Evolutionary conservation across 2,797 vertebrate species (phyloP).

Genomic region (Danio aesculapii): DNA sequence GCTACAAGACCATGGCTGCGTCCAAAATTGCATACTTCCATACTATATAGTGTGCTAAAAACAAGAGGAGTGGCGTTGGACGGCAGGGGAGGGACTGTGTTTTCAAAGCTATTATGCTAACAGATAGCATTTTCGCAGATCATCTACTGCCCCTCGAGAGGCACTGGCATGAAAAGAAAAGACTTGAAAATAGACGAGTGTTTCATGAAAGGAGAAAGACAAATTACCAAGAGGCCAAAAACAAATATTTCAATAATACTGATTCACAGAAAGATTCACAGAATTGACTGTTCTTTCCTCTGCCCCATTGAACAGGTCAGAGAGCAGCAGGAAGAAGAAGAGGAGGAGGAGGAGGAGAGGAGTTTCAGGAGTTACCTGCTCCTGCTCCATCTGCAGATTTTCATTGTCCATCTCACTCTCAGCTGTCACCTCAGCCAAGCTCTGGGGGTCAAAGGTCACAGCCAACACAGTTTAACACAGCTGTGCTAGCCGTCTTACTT

Average conservation of each 20-base stretch:
- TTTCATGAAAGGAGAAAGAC: not conserved
- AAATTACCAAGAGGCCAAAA: not conserved
- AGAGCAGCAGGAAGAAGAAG: conserved; percentile 19
- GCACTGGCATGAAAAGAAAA: too few species aligned
- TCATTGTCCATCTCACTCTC: conserved; percentile 58
- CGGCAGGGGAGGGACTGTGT: too few species aligned
- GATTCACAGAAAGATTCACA: not conserved
- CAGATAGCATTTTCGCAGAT: too few species aligned
- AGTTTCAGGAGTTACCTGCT: conserved; percentile 61
- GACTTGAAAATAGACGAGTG: too few species aligned
- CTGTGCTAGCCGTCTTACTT: not conserved
- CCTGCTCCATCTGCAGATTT: conserved; percentile 60
- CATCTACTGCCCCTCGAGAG: too few species aligned
- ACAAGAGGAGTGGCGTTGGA: too few species aligned
- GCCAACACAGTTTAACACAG: conserved; percentile 36
- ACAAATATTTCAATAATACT: not conserved
- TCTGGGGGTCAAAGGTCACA: conserved; percentile 61
- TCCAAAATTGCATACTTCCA: too few species aligned
- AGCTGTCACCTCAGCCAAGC: conserved; percentile 54
- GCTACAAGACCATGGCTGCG: too few species aligned
- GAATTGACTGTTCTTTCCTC: conserved; percentile 3
- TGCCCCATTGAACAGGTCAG: conserved; percentile 12
- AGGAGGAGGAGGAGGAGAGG: not conserved
- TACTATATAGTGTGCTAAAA: too few species aligned
- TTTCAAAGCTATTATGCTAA: too few species aligned